Base-by-base conservation (phyloP, 2,113 vertebrate genomes). In the Pteropus alecto region DNA sequence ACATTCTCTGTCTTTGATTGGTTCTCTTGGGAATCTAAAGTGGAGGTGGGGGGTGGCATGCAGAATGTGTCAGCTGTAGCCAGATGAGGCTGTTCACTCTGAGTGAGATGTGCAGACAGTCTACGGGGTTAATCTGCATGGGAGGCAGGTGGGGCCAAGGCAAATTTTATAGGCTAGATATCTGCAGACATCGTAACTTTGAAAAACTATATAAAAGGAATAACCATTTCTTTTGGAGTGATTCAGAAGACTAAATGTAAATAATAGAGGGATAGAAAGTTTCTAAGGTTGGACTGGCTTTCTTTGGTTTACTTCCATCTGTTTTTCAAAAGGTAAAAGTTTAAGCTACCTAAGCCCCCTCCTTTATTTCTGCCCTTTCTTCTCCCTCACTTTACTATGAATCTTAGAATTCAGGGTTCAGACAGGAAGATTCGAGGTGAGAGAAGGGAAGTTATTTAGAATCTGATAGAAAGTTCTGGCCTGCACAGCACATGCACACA, bases 1-100 rank as follows among this genome's bases (percentile, higher is more conserved):
- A 97, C 87, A 87, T 89, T 89, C 87, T 91, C 97, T 87, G 11
- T 70, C 73, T 96, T 93, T 96, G 95, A 97, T 98, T 97, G 97
- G 89, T 90, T 96, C 93, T 95, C 97, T 74, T 78, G 96, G 96
- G 96, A 95, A 76, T 61, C 54, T 46, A 46, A 74, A 87, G 70
- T 26, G 41, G 61, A 7, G 30, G 33, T 5, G 38, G n/a, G 38
- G 8, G 16, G 28, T 30, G 35, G 10, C 56, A 48, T 16, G 24
- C 38, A 6, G 48, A 73, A 43, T 38, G 63, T 91, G 88, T 95
- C 95, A 96, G 87, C 90, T 30, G 38, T 33, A 51, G 61, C 86
- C 71, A 89, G 93, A 93, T 65, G 88, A 93, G 68, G 88, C 54
- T 56, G 35, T 5, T 2, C 22, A 2, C 60, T 48, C 61, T 56